Percentiles rank a stretch among this genome's conserved stretches.
These are phyloP conservation scores for Tragulus kanchil DNA, from an alignment of 2,113 vertebrate species.

Conservation along the genomic window DNA sequence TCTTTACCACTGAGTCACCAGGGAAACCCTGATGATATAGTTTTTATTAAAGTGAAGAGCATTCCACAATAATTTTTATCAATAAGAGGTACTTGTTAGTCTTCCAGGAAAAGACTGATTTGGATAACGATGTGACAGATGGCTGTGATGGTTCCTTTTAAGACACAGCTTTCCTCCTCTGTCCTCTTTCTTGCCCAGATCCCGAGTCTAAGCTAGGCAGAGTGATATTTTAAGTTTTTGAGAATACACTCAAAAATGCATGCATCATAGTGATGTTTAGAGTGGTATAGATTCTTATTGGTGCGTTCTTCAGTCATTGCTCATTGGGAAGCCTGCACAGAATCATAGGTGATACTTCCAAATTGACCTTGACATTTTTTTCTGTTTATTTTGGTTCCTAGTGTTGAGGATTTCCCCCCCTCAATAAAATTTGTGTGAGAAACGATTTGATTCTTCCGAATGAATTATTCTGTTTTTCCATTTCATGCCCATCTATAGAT, in stretches of 20 bases:
- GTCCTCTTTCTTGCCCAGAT: neutral
- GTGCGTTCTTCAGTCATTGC: neutral
- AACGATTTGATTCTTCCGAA: neutral
- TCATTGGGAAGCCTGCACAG: neutral
- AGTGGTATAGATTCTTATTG: neutral
- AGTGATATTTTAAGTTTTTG: neutral
- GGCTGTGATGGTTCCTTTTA: neutral
- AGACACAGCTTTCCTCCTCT: neutral
- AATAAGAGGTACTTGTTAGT: neutral
- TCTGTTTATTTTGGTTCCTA: slow-evolving; percentile 14
- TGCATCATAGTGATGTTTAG: neutral
- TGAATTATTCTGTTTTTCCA: neutral
- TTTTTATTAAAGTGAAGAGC: neutral
- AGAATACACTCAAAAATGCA: neutral
- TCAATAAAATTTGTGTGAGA: neutral
- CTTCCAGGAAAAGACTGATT: neutral
- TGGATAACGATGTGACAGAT: neutral
- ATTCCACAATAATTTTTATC: neutral
- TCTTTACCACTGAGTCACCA: neutral
- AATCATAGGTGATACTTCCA: neutral
- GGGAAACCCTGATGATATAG: neutral
- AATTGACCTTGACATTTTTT: slow-evolving; percentile 6
- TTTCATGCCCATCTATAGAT: neutral
- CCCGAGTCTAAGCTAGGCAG: neutral
- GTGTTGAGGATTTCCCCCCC: neutral